Conservation (phyloP, 2,888 invertebrate species). For the Microctonus brassicae region DNA sequence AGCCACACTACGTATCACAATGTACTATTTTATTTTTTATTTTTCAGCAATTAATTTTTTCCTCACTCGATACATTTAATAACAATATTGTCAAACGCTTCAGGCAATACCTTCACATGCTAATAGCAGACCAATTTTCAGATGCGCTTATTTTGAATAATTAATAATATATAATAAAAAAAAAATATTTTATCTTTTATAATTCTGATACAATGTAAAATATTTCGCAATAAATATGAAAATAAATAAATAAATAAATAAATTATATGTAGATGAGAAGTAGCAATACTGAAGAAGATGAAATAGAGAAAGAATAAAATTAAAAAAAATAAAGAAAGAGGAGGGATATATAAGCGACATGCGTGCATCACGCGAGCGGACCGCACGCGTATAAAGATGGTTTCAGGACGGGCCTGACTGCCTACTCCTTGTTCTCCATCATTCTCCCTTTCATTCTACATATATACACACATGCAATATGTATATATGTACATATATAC, state of each 20-base stretch:
- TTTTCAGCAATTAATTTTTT: conserved; percentile 55
- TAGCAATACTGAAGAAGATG: conserved; percentile 33
- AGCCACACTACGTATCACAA: conserved; percentile 8
- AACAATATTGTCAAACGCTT: not conserved
- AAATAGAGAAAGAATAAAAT: conserved; percentile 35
- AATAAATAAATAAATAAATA: not conserved
- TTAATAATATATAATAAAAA: too few relatives aligned
- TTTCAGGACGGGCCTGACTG: conserved; percentile 44
- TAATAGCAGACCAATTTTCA: conserved; percentile 53
- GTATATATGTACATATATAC: too few relatives aligned
- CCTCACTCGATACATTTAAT: conserved; percentile 5
- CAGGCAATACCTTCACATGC: conserved; percentile 22
- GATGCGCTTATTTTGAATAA: too few relatives aligned
- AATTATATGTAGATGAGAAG: conserved; percentile 17
- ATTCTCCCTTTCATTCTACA: not conserved
- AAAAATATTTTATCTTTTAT: too few relatives aligned
- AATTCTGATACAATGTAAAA: too few relatives aligned
- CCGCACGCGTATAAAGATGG: conserved; percentile 65
- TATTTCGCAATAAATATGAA: not conserved
- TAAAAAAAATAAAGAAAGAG: conserved; percentile 36
- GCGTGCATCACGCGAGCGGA: conserved; percentile 65
- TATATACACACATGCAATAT: too few relatives aligned
- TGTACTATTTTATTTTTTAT: not conserved
- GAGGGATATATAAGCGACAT: conserved; percentile 46
- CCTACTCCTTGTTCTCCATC: conserved; percentile 23